Evolutionary conservation across 2,113 vertebrate species (phyloP).

Genomic region (Abramis brama): DNA sequence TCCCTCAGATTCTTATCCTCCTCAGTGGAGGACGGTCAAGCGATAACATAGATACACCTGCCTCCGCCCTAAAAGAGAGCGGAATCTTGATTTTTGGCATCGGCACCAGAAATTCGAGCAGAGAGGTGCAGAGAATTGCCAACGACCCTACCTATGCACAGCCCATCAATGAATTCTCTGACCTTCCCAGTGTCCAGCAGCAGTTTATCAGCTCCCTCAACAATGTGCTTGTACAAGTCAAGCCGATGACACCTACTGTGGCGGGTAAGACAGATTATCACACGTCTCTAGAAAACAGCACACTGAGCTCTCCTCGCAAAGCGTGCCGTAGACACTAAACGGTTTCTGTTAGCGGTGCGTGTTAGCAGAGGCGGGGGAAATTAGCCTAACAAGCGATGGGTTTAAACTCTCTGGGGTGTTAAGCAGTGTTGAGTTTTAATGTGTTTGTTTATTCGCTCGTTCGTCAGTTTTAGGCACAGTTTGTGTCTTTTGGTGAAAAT

Average conservation of each 20-base stretch:
- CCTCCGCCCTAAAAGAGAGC: too few species aligned
- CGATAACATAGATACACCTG: too few species aligned
- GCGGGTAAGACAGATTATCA: not conserved
- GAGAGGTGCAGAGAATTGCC: slow-evolving; percentile 54
- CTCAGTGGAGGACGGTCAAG: too few species aligned
- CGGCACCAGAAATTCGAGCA: too few species aligned
- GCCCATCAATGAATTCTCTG: slow-evolving; percentile 52
- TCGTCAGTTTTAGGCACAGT: not conserved
- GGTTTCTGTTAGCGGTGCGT: too few species aligned
- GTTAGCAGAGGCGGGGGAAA: too few species aligned
- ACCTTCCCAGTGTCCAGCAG: slow-evolving; percentile 39
- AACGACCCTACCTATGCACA: slow-evolving; percentile 45
- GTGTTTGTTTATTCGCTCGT: not conserved
- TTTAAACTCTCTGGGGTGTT: too few species aligned
- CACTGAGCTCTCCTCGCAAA: not conserved
- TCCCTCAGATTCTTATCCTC: too few species aligned
- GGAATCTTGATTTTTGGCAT: too few species aligned
- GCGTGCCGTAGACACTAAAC: not conserved
- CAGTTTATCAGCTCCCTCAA: slow-evolving; percentile 35
- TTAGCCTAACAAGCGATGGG: too few species aligned
- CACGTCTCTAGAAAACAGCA: not conserved
- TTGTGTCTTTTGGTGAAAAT: not conserved
- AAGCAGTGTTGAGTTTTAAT: not conserved
- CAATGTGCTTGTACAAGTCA: not conserved
- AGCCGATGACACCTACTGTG: not conserved